Evolutionary conservation across 1,140 invertebrate species (phyloP), one percentile per base, ranked within the genome.

Genomic region (Mylabris phalerata): DNA sequence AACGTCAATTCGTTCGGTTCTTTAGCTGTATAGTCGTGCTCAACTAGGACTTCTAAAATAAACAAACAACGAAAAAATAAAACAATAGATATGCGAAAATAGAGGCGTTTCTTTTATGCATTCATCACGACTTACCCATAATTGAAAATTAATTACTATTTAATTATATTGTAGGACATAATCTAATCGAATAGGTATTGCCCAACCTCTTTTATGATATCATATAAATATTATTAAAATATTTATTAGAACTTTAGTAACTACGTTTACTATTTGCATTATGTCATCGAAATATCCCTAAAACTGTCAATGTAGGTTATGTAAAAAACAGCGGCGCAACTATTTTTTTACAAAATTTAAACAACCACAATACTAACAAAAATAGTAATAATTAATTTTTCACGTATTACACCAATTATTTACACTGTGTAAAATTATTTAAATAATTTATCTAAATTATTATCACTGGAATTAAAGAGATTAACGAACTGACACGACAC

Each of bases 1-100:
- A 97, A 82, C 42, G 88, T 88, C 63, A 98, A 75, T 79, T 98
- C 89, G 72, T 92, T 89, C 2, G 82, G 74, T 73, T 92, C 87
- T 67, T 89, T 84, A 45, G 89, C 88, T 61, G 80, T 80, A 70
- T 93, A 93, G 67, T 89, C 84, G 74, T 85, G 89, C 72, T 91
- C 88, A 32, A 89, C 90, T 67, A 89, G 75, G 68, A 87, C 89
- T 68, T 89, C 85, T 73, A 88, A 84, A 86, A 73, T 46, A 75
- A 77, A 44, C 44, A 6, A 27, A 50, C 32, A 32, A 32, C 32
- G 7, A 4, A 32, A 32, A 32, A 32, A 32, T 32, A 32, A 32
- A 5, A 32, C 32, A 32, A 32, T 32, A 32, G 7, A 32, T 32
- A 19, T 19, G 19, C 19, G 19, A 19, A 19, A 4, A 32, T 32